These are phyloP conservation scores for Calyptommatus sinebrachiatus DNA, from an alignment of 2,113 vertebrate genomes.

Conservation along the genomic window DNA sequence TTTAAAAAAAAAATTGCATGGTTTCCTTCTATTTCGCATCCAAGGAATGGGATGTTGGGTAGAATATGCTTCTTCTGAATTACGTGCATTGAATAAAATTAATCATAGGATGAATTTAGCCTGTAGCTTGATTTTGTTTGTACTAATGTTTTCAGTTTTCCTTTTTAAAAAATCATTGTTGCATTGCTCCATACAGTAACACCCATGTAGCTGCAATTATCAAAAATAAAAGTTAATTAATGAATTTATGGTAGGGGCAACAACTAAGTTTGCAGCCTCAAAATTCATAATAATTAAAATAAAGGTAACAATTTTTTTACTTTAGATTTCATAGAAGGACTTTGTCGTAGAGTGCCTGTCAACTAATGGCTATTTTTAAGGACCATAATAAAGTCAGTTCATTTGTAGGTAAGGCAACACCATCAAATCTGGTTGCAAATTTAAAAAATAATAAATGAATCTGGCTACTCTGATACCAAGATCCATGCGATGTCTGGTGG, in stretches of 20 bases:
- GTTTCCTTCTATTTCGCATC: constrained; percentile 62
- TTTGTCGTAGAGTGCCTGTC: not conserved
- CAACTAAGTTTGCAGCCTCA: not conserved
- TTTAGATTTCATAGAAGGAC: not conserved
- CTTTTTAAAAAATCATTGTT: not conserved
- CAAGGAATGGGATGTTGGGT: constrained; percentile 49
- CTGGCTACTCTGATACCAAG: constrained; percentile 34
- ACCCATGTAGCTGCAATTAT: not conserved
- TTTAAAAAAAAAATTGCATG: constrained; percentile 53
- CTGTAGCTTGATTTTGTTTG: not conserved
- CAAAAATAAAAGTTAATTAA: not conserved
- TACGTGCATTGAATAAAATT: constrained; percentile 37
- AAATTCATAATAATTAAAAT: not conserved
- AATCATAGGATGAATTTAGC: not conserved
- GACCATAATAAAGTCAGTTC: not conserved
- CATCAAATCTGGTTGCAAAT: constrained; percentile 40
- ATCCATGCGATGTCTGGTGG: constrained; percentile 23
- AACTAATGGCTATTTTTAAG: not conserved
- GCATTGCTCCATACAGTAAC: not conserved
- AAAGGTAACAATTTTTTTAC: not conserved
- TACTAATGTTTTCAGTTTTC: not conserved
- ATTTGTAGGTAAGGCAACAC: constrained; percentile 34
- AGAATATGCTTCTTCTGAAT: no score
- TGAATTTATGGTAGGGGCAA: not conserved
- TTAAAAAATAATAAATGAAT: not conserved